Conservation (phyloP, 2,888 invertebrate genomes). For the Coecobrya sp. region DNA sequence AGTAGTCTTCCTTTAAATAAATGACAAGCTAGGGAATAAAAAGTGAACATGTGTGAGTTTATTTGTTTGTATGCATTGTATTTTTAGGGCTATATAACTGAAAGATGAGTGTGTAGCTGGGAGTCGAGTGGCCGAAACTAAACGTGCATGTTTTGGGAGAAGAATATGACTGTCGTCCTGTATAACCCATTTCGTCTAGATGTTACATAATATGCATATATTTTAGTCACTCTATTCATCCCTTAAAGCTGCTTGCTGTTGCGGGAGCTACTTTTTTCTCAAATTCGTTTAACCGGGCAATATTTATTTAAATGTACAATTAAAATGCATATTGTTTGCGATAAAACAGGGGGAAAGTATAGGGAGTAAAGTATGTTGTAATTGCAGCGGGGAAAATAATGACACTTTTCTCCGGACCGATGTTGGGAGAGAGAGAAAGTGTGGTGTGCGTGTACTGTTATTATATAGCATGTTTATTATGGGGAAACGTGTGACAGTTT, state of each 20-base stretch:
- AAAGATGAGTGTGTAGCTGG: slow-evolving; percentile 13
- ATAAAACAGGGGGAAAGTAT: neutral
- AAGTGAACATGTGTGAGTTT: slow-evolving; percentile 36
- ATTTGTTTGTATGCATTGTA: neutral
- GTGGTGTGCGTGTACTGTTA: neutral
- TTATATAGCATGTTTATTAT: neutral
- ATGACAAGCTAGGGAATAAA: slow-evolving; percentile 62
- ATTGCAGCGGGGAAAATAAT: neutral
- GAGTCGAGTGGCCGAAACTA: slow-evolving; percentile 6
- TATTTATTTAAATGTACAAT: slow-evolving; percentile 35
- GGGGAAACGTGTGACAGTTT: slow-evolving; percentile 2
- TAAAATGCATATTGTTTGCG: neutral
- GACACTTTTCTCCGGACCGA: neutral
- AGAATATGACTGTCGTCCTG: slow-evolving; percentile 36
- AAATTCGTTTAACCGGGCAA: slow-evolving; percentile 5
- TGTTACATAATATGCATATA: slow-evolving; percentile 1
- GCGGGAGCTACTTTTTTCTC: neutral
- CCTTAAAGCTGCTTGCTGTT: neutral
- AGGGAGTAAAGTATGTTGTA: neutral
- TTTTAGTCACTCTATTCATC: slow-evolving; percentile 25
- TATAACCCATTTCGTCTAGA: slow-evolving; percentile 39
- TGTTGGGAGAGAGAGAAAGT: neutral
- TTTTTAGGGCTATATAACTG: neutral
- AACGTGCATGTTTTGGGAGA: neutral
- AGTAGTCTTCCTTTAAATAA: slow-evolving; percentile 49